These are phyloP conservation scores for Anoplopoma fimbria DNA, from an alignment of 2,113 vertebrate genomes.

Conservation along the genomic window DNA sequence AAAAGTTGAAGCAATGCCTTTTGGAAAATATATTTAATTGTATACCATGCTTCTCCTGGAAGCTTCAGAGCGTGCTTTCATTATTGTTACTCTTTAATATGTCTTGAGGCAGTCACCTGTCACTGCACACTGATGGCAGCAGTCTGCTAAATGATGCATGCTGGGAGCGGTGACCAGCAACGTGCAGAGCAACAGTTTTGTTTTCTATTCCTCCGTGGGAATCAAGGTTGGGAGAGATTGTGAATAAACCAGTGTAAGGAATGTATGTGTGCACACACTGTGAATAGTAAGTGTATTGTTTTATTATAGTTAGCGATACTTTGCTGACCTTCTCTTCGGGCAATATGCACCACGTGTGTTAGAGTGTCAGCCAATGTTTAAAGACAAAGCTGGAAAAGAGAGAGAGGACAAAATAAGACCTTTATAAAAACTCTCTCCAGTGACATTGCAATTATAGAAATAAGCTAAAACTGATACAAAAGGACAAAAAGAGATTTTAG, in stretches of 20 bases:
- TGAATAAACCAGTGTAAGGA: constrained; percentile 42
- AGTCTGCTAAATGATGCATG: constrained; percentile 70
- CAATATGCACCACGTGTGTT: neutral
- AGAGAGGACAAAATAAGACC: neutral
- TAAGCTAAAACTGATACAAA: neutral
- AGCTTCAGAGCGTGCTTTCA: constrained; percentile 9
- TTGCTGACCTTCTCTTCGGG: too few species aligned
- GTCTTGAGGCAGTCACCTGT: constrained; percentile 71
- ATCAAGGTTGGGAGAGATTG: neutral
- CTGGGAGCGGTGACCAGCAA: constrained; percentile 41
- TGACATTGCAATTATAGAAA: neutral
- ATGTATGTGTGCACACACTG: neutral
- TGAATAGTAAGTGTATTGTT: constrained; percentile 17
- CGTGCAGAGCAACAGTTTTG: constrained; percentile 27
- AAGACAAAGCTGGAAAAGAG: neutral
- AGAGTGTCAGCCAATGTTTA: too few species aligned
- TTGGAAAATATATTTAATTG: constrained; percentile 7
- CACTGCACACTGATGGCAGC: constrained; percentile 46
- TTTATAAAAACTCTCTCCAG: neutral
- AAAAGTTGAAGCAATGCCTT: neutral
- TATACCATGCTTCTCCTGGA: constrained; percentile 1
- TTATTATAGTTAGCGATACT: neutral
- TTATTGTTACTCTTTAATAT: constrained; percentile 72
- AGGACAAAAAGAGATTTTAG: neutral
- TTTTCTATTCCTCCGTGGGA: constrained; percentile 16